Evolutionary conservation across 1,140 invertebrate species (phyloP).

Genomic region (Eufriesea mexicana): DNA sequence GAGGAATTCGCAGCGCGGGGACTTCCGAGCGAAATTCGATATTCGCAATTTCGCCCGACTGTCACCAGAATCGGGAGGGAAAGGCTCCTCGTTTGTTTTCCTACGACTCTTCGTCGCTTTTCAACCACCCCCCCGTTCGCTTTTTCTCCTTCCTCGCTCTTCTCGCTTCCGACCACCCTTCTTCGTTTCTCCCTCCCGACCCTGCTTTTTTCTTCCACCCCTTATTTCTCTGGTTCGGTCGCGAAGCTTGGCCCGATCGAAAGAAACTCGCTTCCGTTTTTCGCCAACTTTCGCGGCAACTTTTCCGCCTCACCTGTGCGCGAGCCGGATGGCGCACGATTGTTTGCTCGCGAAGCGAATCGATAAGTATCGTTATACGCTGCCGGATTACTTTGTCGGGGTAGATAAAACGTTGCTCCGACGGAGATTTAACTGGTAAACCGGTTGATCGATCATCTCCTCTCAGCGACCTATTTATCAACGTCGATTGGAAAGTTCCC

Average conservation of each 20-base stretch:
- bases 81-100: slow-evolving; percentile 54
- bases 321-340: background rate
- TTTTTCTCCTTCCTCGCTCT: background rate
- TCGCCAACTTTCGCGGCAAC: background rate
- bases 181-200: background rate
- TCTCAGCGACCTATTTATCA: background rate
- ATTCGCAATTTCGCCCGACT: slow-evolving; percentile 67
- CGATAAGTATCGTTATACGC: background rate
- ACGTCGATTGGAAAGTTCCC: background rate
- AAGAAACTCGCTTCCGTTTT: slow-evolving; percentile 24
- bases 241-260: slow-evolving; percentile 4
- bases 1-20: slow-evolving; percentile 56
- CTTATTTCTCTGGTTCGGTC: background rate
- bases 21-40: slow-evolving; percentile 63
- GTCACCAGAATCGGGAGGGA: slow-evolving; percentile 57
- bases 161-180: background rate
- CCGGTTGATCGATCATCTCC: background rate
- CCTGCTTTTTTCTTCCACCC: background rate
- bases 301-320: slow-evolving; percentile 5
- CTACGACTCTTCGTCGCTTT: slow-evolving; percentile 4
- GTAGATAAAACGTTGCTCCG: background rate
- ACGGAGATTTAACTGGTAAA: background rate
- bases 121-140: background rate
- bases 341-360: background rate
- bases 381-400: background rate